Conservation (phyloP, 2,797 vertebrate genomes). For the Salarias fasciatus region DNA sequence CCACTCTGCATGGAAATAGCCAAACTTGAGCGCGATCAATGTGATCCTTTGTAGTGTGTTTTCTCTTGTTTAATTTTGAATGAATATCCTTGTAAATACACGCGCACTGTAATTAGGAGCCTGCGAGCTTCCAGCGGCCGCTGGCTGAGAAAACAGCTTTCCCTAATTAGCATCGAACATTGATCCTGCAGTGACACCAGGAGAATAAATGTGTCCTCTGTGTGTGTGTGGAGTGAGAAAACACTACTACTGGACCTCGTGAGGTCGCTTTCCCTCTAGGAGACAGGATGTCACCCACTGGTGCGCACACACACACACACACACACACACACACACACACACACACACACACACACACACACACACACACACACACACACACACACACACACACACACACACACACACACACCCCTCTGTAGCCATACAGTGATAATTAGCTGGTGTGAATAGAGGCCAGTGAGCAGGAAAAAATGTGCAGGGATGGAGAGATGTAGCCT, state of each 20-base stretch:
- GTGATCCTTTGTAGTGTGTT: not conserved
- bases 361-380: constrained; percentile 9
- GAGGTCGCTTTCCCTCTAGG: constrained; percentile 38
- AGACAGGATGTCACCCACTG: constrained; percentile 53
- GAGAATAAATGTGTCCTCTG: constrained; percentile 24
- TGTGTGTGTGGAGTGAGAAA: constrained; percentile 13
- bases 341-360: too few relatives aligned
- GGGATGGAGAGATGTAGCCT: constrained; percentile 15
- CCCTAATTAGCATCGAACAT: constrained; percentile 58
- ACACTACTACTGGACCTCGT: constrained; percentile 41
- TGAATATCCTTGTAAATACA: not conserved
- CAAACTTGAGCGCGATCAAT: not conserved
- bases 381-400: constrained; percentile 5
- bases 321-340: too few relatives aligned
- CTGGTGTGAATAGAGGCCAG: constrained; percentile 63
- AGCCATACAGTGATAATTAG: constrained; percentile 63
- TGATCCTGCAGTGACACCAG: constrained; percentile 32
- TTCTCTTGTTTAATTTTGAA: not conserved
- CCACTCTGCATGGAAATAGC: not conserved
- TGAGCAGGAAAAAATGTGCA: constrained; percentile 40
- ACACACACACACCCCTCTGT: not conserved
- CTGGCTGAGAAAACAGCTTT: constrained; percentile 40
- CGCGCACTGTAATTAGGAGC: not conserved
- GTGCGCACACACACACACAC: too few relatives aligned
- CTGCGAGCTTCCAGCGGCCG: not conserved